A percentile compares a stretch with the other conserved stretches of the same genome.
These are phyloP conservation scores for Drosophila sordidapex DNA, from an alignment of 2,888 invertebrate species.

Conservation along the genomic window DNA sequence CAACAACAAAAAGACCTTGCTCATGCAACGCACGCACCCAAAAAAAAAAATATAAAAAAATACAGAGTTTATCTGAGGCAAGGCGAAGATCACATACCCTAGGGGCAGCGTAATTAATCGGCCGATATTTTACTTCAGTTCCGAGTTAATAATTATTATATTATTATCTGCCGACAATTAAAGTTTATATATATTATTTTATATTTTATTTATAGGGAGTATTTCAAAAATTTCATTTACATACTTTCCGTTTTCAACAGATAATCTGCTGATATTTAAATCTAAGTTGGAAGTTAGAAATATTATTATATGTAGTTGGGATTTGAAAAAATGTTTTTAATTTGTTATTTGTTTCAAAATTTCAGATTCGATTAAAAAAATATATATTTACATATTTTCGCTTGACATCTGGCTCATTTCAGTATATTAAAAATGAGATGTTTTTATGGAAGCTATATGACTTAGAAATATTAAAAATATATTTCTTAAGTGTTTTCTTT, in stretches of 20 bases:
- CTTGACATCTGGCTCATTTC: neutral
- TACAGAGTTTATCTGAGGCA: neutral
- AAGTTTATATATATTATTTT: neutral
- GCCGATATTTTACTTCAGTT: neutral
- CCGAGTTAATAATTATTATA: neutral
- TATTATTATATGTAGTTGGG: too few species aligned
- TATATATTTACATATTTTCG: too few species aligned
- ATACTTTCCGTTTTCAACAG: rapidly evolving
- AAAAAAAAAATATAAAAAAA: constrained; percentile 7
- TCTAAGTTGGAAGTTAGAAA: neutral
- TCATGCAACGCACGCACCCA: constrained; percentile 71
- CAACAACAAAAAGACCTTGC: constrained; percentile 39
- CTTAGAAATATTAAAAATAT: too few species aligned
- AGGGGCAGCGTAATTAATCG: neutral
- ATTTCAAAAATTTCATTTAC: neutral
- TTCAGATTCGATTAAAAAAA: too few species aligned
- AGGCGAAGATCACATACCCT: neutral
- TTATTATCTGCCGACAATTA: too few species aligned
- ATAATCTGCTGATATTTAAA: neutral
- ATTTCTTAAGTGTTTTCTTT: too few species aligned
- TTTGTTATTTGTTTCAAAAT: too few species aligned
- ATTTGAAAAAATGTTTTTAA: too few species aligned
- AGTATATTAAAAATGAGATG: too few species aligned
- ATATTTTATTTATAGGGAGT: neutral
- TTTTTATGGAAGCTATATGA: too few species aligned